A percentile compares a stretch with the other conserved stretches of the same genome.
phyloP scores from a whole-genome alignment of 2,113 vertebrate genomes.

The Heloderma charlesbogerti region DNA sequence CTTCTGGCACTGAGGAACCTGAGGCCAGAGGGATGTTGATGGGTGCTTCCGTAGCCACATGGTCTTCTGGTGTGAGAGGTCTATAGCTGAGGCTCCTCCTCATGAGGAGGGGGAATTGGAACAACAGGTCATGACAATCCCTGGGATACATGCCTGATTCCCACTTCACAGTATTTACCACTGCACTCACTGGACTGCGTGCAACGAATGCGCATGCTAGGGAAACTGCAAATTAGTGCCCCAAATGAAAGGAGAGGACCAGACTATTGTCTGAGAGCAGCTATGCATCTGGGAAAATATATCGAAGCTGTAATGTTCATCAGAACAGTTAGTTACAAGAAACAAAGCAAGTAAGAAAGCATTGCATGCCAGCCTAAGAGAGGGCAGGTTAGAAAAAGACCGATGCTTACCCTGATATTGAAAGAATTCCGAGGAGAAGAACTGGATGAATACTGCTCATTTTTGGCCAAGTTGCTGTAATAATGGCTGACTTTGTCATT shows the following conservation, averaged over 20 bases:
- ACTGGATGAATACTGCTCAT: conserved; percentile 75
- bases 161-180: background rate
- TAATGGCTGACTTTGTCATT: conserved; percentile 79
- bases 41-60: too few species aligned
- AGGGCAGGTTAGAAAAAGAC: background rate
- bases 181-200: background rate
- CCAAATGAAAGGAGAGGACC: background rate
- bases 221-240: too few species aligned
- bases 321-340: conserved; percentile 46
- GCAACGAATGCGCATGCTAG: background rate
- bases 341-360: conserved; percentile 28
- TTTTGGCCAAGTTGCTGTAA: conserved; percentile 73
- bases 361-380: conserved; percentile 12
- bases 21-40: too few species aligned
- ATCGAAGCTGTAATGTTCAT: background rate
- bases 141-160: background rate
- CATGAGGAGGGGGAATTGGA: too few species aligned
- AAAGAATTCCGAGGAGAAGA: conserved; percentile 86
- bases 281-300: background rate
- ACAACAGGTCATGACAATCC: too few species aligned
- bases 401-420: conserved; percentile 83
- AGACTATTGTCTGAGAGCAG: background rate
- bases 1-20: too few species aligned
- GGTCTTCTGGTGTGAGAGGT: too few species aligned
- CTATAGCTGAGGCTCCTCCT: too few species aligned